A percentile compares a stretch with the other conserved stretches of the same genome.
Conservation (phyloP, 2,113 vertebrate genomes). For the Danio rerio region DNA sequence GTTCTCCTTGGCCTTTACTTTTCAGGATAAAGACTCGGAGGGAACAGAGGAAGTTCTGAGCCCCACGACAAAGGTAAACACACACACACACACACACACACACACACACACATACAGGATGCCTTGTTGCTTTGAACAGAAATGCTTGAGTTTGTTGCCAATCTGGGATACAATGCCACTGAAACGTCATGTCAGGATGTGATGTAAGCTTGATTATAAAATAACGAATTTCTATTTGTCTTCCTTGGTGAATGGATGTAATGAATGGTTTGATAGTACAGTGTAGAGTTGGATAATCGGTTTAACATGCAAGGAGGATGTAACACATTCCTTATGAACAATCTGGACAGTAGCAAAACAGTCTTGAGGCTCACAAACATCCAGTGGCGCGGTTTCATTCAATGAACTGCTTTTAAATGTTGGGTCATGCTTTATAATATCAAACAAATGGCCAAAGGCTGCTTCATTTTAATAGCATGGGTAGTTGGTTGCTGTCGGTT, state of each 20-base stretch:
- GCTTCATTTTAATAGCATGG: neutral
- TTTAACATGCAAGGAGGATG: slow-evolving; percentile 69
- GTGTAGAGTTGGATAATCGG: slow-evolving; percentile 7
- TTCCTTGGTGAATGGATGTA: neutral
- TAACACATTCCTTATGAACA: slow-evolving; percentile 67
- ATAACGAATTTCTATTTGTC: neutral
- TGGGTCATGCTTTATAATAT: neutral
- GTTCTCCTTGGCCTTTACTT: slow-evolving; percentile 12
- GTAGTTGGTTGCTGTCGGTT: neutral
- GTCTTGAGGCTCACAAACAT: slow-evolving; percentile 30
- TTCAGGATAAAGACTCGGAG: slow-evolving; percentile 29
- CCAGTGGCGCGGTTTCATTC: slow-evolving; percentile 1
- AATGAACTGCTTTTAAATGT: neutral
- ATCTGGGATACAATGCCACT: neutral
- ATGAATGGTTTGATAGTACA: neutral
- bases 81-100: slow-evolving; percentile 11
- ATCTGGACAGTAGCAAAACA: slow-evolving; percentile 39
- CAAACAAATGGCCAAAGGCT: neutral
- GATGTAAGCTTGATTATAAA: neutral
- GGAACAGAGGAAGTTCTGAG: slow-evolving; percentile 36
- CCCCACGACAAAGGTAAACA: slow-evolving; percentile 23
- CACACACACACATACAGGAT: slow-evolving; percentile 32
- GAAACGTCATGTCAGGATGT: neutral
- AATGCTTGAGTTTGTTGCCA: neutral
- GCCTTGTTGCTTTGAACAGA: slow-evolving; percentile 30